These are phyloP conservation scores for Meda fulgida DNA, from an alignment of 2,797 vertebrate genomes.

Conservation along the genomic window DNA sequence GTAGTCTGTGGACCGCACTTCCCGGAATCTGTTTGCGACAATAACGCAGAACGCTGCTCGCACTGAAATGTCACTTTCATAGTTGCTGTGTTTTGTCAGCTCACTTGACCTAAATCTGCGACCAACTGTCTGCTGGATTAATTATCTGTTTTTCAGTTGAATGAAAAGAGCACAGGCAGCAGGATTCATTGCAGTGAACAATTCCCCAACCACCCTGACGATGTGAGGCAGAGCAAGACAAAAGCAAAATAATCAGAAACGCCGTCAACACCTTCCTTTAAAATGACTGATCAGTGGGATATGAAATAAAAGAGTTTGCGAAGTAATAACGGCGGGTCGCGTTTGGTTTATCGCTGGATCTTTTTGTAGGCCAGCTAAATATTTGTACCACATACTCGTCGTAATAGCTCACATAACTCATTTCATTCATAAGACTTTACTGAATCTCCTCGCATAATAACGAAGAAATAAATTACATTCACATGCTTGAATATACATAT, in stretches of 20 bases:
- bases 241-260: constrained; percentile 22
- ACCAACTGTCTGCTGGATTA: constrained; percentile 45
- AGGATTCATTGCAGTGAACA: constrained; percentile 26
- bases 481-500: constrained; percentile 35
- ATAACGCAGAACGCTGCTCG: background rate
- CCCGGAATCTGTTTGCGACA: background rate
- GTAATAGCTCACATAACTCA: background rate
- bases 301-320: background rate
- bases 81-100: constrained; percentile 27
- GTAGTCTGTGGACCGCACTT: background rate
- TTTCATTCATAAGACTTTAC: constrained; percentile 32
- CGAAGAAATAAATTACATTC: constrained; percentile 47
- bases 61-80: constrained; percentile 22
- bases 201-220: background rate
- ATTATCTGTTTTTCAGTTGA: constrained; percentile 46
- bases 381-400: constrained; percentile 3
- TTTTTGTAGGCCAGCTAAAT: background rate
- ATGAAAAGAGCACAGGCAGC: constrained; percentile 40
- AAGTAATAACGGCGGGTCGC: background rate
- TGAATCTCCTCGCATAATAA: constrained; percentile 22
- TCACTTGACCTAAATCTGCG: constrained; percentile 46
- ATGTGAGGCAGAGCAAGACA: constrained; percentile 9
- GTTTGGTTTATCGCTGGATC: constrained; percentile 33
- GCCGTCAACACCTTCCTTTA: background rate
- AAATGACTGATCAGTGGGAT: constrained; percentile 17